phyloP scores from a whole-genome alignment of 2,113 vertebrate species.

The Chamaetylas fuelleborni region DNA sequence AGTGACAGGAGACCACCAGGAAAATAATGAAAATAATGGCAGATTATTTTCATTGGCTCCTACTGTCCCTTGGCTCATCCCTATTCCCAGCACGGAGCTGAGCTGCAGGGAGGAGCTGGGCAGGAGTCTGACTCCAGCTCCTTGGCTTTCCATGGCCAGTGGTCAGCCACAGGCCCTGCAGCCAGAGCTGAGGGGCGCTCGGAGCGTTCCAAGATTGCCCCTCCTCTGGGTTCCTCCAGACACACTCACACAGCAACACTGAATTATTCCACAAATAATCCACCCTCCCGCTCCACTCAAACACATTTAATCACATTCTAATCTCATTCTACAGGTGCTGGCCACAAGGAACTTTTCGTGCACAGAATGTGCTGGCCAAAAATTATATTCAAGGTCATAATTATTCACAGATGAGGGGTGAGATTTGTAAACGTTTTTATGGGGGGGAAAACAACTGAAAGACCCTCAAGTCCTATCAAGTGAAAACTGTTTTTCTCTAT shows the following conservation, averaged over 20 bases:
- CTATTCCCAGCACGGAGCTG: neutral
- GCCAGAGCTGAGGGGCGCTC: neutral
- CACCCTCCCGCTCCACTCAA: neutral
- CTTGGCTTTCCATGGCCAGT: neutral
- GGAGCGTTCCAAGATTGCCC: neutral
- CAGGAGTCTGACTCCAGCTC: neutral
- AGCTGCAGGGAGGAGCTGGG: neutral
- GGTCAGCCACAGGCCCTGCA: neutral
- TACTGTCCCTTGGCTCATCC: neutral
- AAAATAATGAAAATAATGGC: conserved; percentile 28
- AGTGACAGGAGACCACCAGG: conserved; percentile 27
- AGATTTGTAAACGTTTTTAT: neutral
- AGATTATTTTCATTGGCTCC: conserved; percentile 46
- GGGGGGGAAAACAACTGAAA: neutral
- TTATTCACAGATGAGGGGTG: neutral
- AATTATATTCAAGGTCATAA: neutral
- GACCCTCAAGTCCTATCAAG: neutral
- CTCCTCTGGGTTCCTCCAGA: neutral
- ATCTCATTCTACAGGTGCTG: neutral
- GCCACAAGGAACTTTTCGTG: neutral
- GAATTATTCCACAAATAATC: neutral
- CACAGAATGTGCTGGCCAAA: neutral
- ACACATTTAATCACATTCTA: neutral
- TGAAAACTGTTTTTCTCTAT: neutral
- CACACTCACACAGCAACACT: neutral